Conservation (phyloP, 1,140 invertebrate species). For the Palaemon carinicauda region DNA sequence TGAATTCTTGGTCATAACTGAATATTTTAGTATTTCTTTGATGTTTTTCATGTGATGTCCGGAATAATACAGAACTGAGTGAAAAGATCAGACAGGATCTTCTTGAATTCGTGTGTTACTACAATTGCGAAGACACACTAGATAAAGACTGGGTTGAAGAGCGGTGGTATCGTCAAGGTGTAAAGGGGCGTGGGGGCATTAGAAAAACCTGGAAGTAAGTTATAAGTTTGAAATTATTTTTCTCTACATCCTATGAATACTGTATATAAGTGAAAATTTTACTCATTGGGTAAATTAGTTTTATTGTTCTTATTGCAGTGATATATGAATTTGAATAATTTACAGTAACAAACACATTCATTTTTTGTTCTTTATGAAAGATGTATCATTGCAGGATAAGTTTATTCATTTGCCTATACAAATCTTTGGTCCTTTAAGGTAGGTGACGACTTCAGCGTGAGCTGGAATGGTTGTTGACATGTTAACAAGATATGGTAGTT, state of each 20-base stretch:
- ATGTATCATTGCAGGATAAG: no score
- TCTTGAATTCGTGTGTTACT: constrained; percentile 85
- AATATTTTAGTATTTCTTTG: neutral
- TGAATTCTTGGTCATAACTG: neutral
- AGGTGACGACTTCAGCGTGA: no score
- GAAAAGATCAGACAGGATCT: constrained; percentile 74
- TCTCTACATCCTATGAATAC: no score
- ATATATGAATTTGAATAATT: neutral
- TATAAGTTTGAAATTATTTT: neutral
- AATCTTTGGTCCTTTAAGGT: no score
- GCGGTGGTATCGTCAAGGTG: constrained; percentile 74
- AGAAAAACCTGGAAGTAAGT: constrained; percentile 79
- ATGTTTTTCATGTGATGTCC: no score
- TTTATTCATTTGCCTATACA: neutral
- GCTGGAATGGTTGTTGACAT: no score
- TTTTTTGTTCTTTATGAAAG: neutral
- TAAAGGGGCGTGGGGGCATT: constrained; percentile 67
- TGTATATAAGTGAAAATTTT: neutral
- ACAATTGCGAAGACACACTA: constrained; percentile 75
- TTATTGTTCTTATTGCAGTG: neutral
- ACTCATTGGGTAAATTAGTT: no score
- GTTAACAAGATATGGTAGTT: no score
- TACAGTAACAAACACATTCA: neutral
- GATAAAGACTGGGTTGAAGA: constrained; percentile 79
- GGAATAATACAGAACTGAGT: constrained; percentile 65